These are phyloP conservation scores for Lontra canadensis DNA, from an alignment of 2,113 vertebrate genomes.

Conservation along the genomic window DNA sequence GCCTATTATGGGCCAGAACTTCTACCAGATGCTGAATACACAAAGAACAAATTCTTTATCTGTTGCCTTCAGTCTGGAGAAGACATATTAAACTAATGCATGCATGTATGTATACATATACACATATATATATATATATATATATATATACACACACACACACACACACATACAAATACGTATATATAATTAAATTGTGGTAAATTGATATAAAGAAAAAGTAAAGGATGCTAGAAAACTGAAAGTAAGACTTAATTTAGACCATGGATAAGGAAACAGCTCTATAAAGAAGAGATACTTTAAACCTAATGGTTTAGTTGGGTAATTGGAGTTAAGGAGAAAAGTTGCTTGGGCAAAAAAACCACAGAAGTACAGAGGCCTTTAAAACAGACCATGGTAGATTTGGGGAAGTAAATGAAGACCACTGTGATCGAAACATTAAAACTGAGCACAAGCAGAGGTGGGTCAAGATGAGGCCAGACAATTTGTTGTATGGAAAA, in stretches of 20 bases:
- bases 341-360: background rate
- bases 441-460: background rate
- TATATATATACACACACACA: too few relatives aligned
- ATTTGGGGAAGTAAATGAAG: conserved; percentile 4
- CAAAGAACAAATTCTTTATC: background rate
- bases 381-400: background rate
- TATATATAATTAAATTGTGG: background rate
- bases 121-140: background rate
- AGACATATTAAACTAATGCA: background rate
- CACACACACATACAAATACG: background rate
- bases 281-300: background rate
- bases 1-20: background rate
- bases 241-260: background rate
- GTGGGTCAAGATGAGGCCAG: background rate
- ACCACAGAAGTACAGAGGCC: background rate
- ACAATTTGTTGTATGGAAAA: background rate
- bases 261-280: background rate
- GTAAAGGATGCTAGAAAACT: background rate
- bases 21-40: background rate
- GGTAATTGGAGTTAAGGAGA: background rate
- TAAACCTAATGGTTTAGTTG: background rate
- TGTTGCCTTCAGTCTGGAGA: background rate
- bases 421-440: background rate
- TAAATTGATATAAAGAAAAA: conserved; percentile 10
- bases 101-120: background rate